Evolutionary conservation across 2,888 invertebrate genomes (phyloP), one percentile per base, ranked within the genome.

Genomic region (Abrostola tripartita): DNA sequence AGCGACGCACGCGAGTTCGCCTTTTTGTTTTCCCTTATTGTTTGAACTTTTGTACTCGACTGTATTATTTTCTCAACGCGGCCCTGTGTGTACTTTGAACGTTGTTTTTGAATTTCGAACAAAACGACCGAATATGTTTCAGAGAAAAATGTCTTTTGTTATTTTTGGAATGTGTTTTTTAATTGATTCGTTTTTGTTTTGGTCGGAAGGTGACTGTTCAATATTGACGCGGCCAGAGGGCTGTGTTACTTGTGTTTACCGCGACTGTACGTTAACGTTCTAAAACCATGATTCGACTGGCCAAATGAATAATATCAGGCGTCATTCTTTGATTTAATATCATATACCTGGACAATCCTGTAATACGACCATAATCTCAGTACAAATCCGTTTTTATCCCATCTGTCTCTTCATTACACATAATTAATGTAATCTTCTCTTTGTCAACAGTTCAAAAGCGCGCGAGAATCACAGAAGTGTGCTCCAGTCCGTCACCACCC

Each of bases 361-460:
- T 24, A 24, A 24, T 24, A 24, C 24, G 24, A 24, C 24, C n/a
- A n/a, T n/a, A n/a, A n/a, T 24, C 24, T 1, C 24, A 24, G 4
- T 24, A 4, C 4, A 24, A 24, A 24, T 1, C 24, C 24, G 24
- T 24, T 24, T 24, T 7, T 24, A 24, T 8, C 9, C 44, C 44
- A 47, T 41, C n/a, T 12, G 11, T 2, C 37, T 41, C 6, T 35
- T 2, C 0, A 47, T 0, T 2, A 14, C 7, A 40, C 9, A 44
- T 44, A 24, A 9, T 40, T 44, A 78, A 65, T 78, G 44, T 9
- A 62, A 70, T 56, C 37, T 85, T 76, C 10, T 79, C 62, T 67
- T 86, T 93, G 91, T 88, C 84, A 75, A 85, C 93, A 95, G 95
- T 91, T 78, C 94, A 95, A 65, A 95, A 95, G 70, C 93, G 95